Evolutionary conservation across 2,113 vertebrate genomes (phyloP).

Genomic region (Hypanus sabinus): DNA sequence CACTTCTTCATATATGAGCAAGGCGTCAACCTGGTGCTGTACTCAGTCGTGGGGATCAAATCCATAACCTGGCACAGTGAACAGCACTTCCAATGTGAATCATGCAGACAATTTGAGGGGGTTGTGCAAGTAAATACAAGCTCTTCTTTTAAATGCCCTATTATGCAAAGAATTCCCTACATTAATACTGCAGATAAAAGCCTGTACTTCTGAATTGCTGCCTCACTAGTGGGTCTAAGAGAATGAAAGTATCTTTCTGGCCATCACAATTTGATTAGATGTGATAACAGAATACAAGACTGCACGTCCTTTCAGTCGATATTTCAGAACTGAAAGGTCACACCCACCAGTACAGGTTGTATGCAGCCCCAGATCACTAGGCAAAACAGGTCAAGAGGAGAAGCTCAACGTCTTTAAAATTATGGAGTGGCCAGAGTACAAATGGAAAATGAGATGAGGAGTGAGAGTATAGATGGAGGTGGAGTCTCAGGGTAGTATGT

Average conservation of each 20-base stretch:
- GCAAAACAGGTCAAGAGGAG: too few species aligned
- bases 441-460: too few species aligned
- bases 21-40: neutral
- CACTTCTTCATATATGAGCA: neutral
- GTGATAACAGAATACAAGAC: neutral
- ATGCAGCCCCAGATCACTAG: too few species aligned
- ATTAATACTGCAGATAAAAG: constrained; percentile 7
- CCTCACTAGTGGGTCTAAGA: neutral
- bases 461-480: too few species aligned
- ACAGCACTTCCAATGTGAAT: neutral
- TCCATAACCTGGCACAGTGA: neutral
- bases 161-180: neutral
- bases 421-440: too few species aligned
- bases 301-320: neutral
- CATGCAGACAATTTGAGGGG: neutral
- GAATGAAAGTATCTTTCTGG: neutral
- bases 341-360: neutral
- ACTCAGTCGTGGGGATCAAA: neutral
- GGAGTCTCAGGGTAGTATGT: too few species aligned
- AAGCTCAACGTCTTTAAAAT: too few species aligned
- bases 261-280: neutral
- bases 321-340: neutral
- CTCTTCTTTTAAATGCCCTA: neutral
- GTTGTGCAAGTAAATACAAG: neutral
- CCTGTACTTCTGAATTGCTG: neutral